Evolutionary conservation across 2,113 vertebrate genomes (phyloP).

Genomic region (Girardinichthys multiradiatus): DNA sequence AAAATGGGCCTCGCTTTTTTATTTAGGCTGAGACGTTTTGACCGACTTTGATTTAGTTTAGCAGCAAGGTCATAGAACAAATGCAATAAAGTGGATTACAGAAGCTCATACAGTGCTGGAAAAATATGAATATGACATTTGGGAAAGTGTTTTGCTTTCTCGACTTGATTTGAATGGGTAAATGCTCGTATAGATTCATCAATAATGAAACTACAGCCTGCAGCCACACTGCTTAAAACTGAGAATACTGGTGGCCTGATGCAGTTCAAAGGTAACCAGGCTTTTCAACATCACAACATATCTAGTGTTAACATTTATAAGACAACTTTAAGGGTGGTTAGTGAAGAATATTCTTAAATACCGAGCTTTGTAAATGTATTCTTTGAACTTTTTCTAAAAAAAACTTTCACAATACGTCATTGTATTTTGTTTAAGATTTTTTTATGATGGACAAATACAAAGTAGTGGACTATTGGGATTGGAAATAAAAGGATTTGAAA

Average conservation of each 20-base stretch:
- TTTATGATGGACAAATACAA: neutral
- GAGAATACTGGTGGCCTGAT: neutral
- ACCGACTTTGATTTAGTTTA: slow-evolving; percentile 17
- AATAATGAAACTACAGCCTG: no score
- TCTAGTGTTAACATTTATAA: neutral
- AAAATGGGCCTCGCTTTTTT: slow-evolving; percentile 2
- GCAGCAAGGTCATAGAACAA: slow-evolving; percentile 27
- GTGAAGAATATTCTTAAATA: neutral
- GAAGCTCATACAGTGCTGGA: slow-evolving; percentile 1
- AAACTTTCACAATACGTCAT: no score
- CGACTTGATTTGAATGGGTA: neutral
- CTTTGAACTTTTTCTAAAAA: neutral
- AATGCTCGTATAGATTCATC: neutral
- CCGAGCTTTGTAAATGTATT: neutral
- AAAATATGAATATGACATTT: neutral
- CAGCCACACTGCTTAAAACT: neutral
- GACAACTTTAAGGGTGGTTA: neutral
- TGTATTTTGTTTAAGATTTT: neutral
- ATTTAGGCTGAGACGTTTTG: slow-evolving; percentile 20
- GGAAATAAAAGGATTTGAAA: neutral
- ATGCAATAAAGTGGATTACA: slow-evolving; percentile 13
- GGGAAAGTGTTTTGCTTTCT: neutral
- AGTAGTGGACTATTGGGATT: neutral
- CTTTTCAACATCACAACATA: neutral
- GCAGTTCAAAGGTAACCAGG: neutral